Evolutionary conservation across 2,797 vertebrate species (phyloP), one percentile per base, ranked within the genome.

Genomic region (Distichodus sexfasciatus): DNA sequence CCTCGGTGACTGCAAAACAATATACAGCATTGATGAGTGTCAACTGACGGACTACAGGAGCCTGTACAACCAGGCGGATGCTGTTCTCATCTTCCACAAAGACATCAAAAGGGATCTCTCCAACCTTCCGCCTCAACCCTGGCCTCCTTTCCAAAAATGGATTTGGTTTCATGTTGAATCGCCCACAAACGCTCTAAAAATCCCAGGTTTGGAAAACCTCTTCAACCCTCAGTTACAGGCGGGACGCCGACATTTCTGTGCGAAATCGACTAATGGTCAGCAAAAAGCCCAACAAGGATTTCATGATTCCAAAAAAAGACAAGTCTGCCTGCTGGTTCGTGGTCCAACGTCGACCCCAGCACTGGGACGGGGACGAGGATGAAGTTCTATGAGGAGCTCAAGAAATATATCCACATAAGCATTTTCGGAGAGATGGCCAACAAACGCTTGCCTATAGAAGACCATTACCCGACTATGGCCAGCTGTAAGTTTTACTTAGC

Each of bases 141-240:
- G 94, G 48, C 87, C 92, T 29, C 83, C 79, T 0, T 93, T 94
- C 81, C 94, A 96, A 83, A 94, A 88, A 68, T 96, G 94, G 94
- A 92, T 96, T 74, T 95, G 94, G 93, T 90, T 95, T 78, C 93
- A 94, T 66, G 58, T 92, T 67, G 94, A 94, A 81, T 91, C 92
- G 3, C 94, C 93, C 14, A 91, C 84, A 19, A 92, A 92, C 38
- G 93, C 90, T 0, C 82, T 79, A 0, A 91, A 82, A 41, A 92
- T 92, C 69, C 87, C 77, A 50, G 94, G 93, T 12, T 84, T 94
- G 7, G 87, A 95, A 44, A 85, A 92, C 33, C 87, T 96, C 19
- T 96, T 96, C 73, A 96, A 96, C 69, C 77, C 77, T 94, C 71
- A 95, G 88, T 57, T 95, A 94, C 6, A 90, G 93, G 43, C 87